A percentile compares a stretch with the other conserved stretches of the same genome.
phyloP scores from a whole-genome alignment of 2,888 invertebrate species.

The Melangyna quadrimaculata region DNA sequence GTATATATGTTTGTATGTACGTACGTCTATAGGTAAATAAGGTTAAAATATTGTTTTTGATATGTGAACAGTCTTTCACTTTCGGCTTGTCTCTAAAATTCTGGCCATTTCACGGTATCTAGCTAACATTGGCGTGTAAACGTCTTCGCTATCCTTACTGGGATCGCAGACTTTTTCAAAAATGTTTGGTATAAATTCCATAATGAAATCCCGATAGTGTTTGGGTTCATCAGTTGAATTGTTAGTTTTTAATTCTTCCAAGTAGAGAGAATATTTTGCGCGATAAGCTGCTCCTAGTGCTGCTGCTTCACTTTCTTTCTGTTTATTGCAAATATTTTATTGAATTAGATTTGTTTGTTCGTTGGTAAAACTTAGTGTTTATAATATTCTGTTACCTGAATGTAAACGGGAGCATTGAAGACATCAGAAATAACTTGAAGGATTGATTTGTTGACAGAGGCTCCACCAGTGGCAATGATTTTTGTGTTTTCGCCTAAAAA shows the following conservation, averaged over 20 bases:
- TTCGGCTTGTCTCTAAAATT: conserved; percentile 73
- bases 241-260: conserved; percentile 57
- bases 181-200: conserved; percentile 77
- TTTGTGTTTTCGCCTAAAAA: conserved; percentile 83
- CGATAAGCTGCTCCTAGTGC: conserved; percentile 91
- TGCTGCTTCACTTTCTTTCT: conserved; percentile 93
- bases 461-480: conserved; percentile 96
- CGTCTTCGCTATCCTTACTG: conserved; percentile 86
- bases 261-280: conserved; percentile 84
- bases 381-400: conserved; percentile 84
- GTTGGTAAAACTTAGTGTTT: not conserved
- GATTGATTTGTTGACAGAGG: conserved; percentile 91
- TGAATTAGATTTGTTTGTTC: not conserved
- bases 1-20: no score
- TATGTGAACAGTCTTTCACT: conserved; percentile 40
- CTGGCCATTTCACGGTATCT: conserved; percentile 84
- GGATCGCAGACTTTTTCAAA: conserved; percentile 86
- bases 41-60: conserved; percentile 11
- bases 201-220: conserved; percentile 78
- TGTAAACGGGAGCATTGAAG: conserved; percentile 94
- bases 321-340: conserved; percentile 62
- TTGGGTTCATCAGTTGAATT: conserved; percentile 38
- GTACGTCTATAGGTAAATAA: not conserved
- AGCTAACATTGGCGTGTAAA: conserved; percentile 88
- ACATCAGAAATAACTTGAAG: conserved; percentile 96